A percentile compares a stretch with the other conserved stretches of the same genome.
phyloP scores from a whole-genome alignment of 2,888 invertebrate genomes.

The Syrphus vitripennis region DNA sequence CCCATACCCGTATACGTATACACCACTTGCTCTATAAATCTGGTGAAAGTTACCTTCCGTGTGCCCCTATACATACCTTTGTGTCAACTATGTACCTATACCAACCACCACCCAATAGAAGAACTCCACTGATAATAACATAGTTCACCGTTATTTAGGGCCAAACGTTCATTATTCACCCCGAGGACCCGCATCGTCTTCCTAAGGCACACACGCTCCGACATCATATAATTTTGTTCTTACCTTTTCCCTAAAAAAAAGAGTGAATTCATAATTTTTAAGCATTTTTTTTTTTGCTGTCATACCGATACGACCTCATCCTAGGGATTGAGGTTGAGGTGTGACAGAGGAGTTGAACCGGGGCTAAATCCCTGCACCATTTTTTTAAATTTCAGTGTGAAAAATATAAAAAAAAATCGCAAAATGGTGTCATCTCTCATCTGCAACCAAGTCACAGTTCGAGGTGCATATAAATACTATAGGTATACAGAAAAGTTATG shows the following conservation, averaged over 20 bases:
- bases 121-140: slow-evolving; percentile 43
- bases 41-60: slow-evolving; percentile 59
- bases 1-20: not conserved
- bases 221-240: not conserved
- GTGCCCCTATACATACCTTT: slow-evolving; percentile 42
- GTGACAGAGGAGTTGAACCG: slow-evolving; percentile 29
- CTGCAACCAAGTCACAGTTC: slow-evolving; percentile 25
- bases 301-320: not conserved
- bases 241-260: not conserved
- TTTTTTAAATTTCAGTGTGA: slow-evolving; percentile 42
- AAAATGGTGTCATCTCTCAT: slow-evolving; percentile 59
- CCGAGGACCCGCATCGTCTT: slow-evolving; percentile 18
- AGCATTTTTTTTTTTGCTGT: not conserved
- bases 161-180: slow-evolving; percentile 51
- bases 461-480: not conserved
- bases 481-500: not conserved
- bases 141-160: slow-evolving; percentile 64
- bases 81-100: not conserved
- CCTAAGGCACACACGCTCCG: slow-evolving; percentile 7
- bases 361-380: slow-evolving; percentile 39
- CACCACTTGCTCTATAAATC: slow-evolving; percentile 43
- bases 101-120: not conserved
- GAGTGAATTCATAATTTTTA: slow-evolving; percentile 10
- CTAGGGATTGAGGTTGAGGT: slow-evolving; percentile 42
- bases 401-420: slow-evolving; percentile 19